These are phyloP conservation scores for Anthoscopus minutus DNA, from an alignment of 2,113 vertebrate genomes.

Conservation along the genomic window DNA sequence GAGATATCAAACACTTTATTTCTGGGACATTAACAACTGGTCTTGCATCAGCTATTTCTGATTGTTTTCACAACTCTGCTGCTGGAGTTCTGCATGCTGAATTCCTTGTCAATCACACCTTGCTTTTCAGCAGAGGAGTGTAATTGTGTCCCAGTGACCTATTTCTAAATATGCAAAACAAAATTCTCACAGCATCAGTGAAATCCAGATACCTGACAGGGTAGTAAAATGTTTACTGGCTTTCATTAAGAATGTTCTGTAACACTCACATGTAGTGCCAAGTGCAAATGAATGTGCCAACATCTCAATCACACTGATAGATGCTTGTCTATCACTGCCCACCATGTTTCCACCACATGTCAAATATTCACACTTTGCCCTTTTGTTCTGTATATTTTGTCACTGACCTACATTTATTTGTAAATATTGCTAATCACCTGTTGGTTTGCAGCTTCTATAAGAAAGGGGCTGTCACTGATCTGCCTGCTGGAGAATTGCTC, in stretches of 20 bases:
- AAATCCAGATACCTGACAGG: slow-evolving; percentile 6
- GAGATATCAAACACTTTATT: not conserved
- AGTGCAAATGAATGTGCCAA: not conserved
- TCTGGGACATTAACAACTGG: not conserved
- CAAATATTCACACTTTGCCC: not conserved
- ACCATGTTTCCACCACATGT: not conserved
- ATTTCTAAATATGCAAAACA: slow-evolving; percentile 38
- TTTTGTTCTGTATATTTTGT: not conserved
- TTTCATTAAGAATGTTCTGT: not conserved
- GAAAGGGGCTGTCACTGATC: not conserved
- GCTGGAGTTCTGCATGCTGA: not conserved
- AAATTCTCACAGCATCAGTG: not conserved
- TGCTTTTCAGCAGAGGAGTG: not conserved
- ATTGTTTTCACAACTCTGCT: not conserved
- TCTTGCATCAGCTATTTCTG: not conserved
- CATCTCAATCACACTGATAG: not conserved
- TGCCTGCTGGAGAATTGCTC: not conserved
- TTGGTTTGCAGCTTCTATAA: not conserved
- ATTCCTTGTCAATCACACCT: not conserved
- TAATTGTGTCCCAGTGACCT: slow-evolving; percentile 21
- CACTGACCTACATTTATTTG: not conserved
- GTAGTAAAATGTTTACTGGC: not conserved
- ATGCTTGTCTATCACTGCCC: not conserved
- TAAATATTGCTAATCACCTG: not conserved
- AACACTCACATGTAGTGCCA: not conserved